Base-by-base conservation (phyloP, 1,140 invertebrate species). In the Drosophila carrolli region DNA sequence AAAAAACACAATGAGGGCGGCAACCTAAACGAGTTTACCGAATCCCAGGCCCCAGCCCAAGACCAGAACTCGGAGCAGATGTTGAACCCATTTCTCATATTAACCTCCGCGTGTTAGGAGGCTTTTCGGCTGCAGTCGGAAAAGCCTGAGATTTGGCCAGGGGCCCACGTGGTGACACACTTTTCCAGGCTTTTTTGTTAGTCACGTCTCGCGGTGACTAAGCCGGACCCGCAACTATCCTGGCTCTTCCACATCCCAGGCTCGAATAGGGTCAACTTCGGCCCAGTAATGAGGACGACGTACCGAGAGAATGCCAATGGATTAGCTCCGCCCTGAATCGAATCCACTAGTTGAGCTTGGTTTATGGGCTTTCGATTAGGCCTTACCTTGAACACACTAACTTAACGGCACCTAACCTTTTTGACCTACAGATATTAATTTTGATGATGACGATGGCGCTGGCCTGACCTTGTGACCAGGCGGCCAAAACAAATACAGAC, bases 81-180 rank as follows among this genome's bases (percentile, higher is more conserved):
- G 75, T 78, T 85, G 78, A 78, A 86, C 81, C 80, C 78, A 85
- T 86, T 85, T 63, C 68, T 80, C 66, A 77, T 80, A 73, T 76
- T 84, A 62, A 80, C 61, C 77, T 73, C 55, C 62, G 60, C 59
- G 46, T 65, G 59, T 47, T 61, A 73, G 71, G 51, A 58, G 44
- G 57, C 5, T n/a, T 29, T 50, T 29, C 27, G 48, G 56, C 56
- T 75, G 60, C 48, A 71, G 16, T 50, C 9, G 50, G 62, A 57
- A 46, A 78, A 78, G 48, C 60, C 46, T 14, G 48, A 65, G 44
- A 71, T 65, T 63, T 58, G 71, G 47, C 62, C 56, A 16, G 35
- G 70, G 67, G 67, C 53, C 59, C 76, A 78, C 67, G 76, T 80
- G 53, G 77, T 80, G 77, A 80, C 77, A 80, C 57, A 80, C 70